Base-by-base conservation (phyloP, 1,140 invertebrate species). In the Zaprionus davidi region DNA sequence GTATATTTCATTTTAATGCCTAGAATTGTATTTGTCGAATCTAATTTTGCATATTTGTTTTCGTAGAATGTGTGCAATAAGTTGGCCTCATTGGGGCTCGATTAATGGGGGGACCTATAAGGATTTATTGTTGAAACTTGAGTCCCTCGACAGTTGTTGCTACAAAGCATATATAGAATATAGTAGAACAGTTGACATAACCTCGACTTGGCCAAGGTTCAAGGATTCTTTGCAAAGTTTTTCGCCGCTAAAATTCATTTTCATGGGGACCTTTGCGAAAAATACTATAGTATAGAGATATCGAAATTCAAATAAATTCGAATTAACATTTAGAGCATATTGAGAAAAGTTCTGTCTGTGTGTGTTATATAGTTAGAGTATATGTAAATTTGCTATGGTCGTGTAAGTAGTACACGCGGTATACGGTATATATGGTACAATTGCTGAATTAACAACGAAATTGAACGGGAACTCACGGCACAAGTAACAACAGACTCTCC, bases 121-220 rank as follows among this genome's bases (percentile, higher is more conserved):
- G 67, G 84, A 88, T 71, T 87, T 87, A 87, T 87, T 87, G 83
- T 80, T 87, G 83, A 87, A 87, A 82, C 79, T 87, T 87, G 83
- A 87, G 83, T 87, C 83, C 83, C 83, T 87, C 84, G 83, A 87
- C 83, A 86, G 80, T 86, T 62, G 60, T 49, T 65, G 41, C 41
- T 46, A 46, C 41, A 46, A 46, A 46, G 41, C 41, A 46, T 17
- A 17, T 44, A 17, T 17, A 46, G 3, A 6, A 65, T 71, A 58
- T 41, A 38, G 15, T 34, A 70, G 20, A 56, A 67, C 9, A 70
- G 22, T 60, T 36, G 6, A 46, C n/a, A 17, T 63, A 79, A 46
- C 67, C 44, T 38, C 73, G 77, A 59, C 74, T 34, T 57, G 51
- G 66, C 71, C 72, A 63, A 76, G 69, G 67, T 55, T 34, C 22